Evolutionary conservation across 2,797 vertebrate genomes (phyloP), one percentile per base, ranked within the genome.

Genomic region (Tenualosa thibaudeaui): DNA sequence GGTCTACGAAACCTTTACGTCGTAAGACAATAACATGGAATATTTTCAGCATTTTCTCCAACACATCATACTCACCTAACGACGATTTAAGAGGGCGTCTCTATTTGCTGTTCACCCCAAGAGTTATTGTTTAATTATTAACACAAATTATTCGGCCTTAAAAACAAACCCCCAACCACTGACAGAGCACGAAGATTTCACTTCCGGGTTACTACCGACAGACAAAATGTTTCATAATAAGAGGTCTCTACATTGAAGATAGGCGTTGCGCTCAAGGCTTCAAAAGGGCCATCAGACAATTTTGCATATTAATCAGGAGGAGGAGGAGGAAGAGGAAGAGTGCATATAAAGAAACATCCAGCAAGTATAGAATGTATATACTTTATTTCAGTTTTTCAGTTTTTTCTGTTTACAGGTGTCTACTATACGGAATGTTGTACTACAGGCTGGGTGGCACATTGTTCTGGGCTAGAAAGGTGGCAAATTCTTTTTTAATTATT

Each of bases 311-410:
- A 31, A 31, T 31, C 31, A 31, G 31, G 1, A 31, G 31, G 31
- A 31, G 31, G 31, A 31, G 31, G 31, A 31, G 31, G 31, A 31
- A 31, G 1, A 31, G 31, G 31, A 51, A 51, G 10, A 51, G 9
- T 51, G 50, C 50, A 51, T 7, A 51, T 9, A 51, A 78, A 78
- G 5, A 78, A 43, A 78, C 5, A 19, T 78, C 37, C 71, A 43
- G 71, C 7, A 40, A 46, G 19, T 46, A 78, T 87, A 87, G 82
- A 90, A 89, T 89, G 88, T 89, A 89, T 86, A 89, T 65, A 82
- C 84, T 91, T 91, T 91, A 92, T 92, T 92, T 91, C 71, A 86
- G 62, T 87, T 90, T 86, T 53, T n/a, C n/a, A n/a, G n/a, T 87
- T 89, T 88, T 78, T 19, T 78, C 71, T 46, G 71, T 78, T 78